These are phyloP conservation scores for Spodoptera littoralis DNA, from an alignment of 2,888 invertebrate species.

Conservation along the genomic window DNA sequence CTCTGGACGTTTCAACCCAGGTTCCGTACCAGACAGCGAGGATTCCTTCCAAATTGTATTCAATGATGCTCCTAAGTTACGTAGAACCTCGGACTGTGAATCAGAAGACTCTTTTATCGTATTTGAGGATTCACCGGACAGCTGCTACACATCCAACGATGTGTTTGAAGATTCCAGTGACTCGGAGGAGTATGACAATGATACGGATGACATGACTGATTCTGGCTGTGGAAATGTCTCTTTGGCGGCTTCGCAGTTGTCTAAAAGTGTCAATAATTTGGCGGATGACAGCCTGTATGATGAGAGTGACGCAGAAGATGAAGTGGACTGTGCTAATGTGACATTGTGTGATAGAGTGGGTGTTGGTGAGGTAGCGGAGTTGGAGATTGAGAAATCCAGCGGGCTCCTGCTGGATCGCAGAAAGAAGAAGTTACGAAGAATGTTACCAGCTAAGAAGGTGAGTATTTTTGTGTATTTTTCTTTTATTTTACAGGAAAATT, in stretches of 20 bases:
- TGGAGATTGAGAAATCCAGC: constrained; percentile 2
- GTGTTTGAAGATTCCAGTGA: constrained; percentile 71
- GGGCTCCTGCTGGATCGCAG: constrained; percentile 65
- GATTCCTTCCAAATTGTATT: constrained; percentile 86
- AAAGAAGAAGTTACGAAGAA: constrained; percentile 68
- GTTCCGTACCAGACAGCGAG: constrained; percentile 72
- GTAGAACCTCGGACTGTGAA: constrained; percentile 85
- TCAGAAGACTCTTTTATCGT: constrained; percentile 90
- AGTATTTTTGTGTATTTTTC: constrained; percentile 48
- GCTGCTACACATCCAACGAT: constrained; percentile 80
- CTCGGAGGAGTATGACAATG: constrained; percentile 60
- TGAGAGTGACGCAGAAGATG: constrained; percentile 64
- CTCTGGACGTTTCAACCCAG: constrained; percentile 73
- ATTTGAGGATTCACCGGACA: constrained; percentile 81
- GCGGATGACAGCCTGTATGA: constrained; percentile 80
- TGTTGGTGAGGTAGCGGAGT: not conserved
- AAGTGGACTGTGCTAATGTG: constrained; percentile 74
- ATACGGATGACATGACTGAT: constrained; percentile 64
- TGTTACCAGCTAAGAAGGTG: constrained; percentile 74
- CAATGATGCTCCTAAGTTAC: constrained; percentile 66
- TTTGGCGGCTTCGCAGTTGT: constrained; percentile 65
- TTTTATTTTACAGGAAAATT: too few relatives aligned
- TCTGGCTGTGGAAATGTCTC: constrained; percentile 67
- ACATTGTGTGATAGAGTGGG: constrained; percentile 26
- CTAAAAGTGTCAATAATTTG: constrained; percentile 78